These are phyloP conservation scores for Campoplex nolae DNA, from an alignment of 2,888 invertebrate species.

Conservation along the genomic window DNA sequence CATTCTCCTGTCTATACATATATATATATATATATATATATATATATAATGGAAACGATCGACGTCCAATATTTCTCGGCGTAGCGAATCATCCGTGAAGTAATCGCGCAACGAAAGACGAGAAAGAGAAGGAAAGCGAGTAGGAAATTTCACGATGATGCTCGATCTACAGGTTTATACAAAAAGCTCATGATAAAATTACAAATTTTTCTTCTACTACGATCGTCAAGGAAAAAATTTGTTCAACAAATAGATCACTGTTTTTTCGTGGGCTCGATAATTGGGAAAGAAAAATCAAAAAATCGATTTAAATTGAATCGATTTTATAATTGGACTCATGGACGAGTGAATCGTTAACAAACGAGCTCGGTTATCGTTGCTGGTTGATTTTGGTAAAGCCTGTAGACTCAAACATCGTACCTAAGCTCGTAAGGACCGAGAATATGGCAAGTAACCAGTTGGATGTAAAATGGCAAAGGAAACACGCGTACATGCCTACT, in stretches of 20 bases:
- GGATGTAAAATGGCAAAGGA: slow-evolving; percentile 24
- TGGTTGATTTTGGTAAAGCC: not conserved
- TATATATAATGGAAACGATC: slow-evolving; percentile 19
- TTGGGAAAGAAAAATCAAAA: not conserved
- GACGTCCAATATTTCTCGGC: slow-evolving; percentile 40
- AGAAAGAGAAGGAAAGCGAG: slow-evolving; percentile 10
- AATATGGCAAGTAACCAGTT: slow-evolving; percentile 35
- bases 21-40: not conserved
- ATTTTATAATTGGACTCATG: not conserved
- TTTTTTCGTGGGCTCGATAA: not conserved
- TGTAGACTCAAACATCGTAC: not conserved
- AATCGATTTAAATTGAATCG: not conserved
- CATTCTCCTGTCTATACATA: not conserved
- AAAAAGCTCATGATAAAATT: not conserved
- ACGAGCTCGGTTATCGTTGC: not conserved
- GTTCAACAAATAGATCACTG: too few relatives aligned
- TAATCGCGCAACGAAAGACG: slow-evolving; percentile 32
- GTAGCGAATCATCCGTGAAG: slow-evolving; percentile 59
- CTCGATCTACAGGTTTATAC: slow-evolving; percentile 5
- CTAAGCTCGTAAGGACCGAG: slow-evolving; percentile 3
- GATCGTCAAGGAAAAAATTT: not conserved
- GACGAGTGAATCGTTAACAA: not conserved
- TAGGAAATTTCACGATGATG: not conserved
- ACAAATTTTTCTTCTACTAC: not conserved
- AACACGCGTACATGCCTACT: not conserved